Percentiles rank a stretch among this genome's conserved stretches.
Evolutionary conservation across 2,113 vertebrate species (phyloP).

Genomic region (Jacana jacana): DNA sequence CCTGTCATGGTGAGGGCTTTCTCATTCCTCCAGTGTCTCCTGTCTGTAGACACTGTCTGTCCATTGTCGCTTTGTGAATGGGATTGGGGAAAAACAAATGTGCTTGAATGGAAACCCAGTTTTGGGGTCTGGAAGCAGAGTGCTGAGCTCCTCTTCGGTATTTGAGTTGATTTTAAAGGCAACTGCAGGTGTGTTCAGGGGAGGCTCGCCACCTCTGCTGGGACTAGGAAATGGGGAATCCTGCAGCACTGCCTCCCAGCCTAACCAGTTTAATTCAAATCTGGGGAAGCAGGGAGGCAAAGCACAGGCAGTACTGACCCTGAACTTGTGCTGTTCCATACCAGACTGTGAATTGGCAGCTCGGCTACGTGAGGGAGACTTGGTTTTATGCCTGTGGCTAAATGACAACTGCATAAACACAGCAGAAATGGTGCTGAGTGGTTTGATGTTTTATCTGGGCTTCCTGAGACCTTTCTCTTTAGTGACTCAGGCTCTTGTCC

Average conservation of each 20-base stretch:
- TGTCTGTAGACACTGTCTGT: neutral
- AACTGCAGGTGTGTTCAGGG: neutral
- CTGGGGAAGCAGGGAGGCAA: neutral
- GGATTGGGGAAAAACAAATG: neutral
- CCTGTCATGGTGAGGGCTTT: accelerated
- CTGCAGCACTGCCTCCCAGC: neutral
- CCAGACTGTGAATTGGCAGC: neutral
- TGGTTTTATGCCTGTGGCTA: neutral
- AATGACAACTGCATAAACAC: neutral
- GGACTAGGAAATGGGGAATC: neutral
- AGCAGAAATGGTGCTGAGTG: neutral
- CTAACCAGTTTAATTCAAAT: neutral
- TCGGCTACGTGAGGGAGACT: neutral
- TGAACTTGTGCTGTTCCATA: neutral
- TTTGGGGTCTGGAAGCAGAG: neutral
- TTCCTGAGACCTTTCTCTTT: neutral
- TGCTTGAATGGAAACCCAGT: neutral
- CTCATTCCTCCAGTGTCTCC: neutral
- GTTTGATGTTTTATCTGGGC: neutral
- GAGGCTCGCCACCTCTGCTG: neutral
- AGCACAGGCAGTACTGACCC: neutral
- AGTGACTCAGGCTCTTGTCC: neutral
- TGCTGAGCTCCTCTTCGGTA: neutral
- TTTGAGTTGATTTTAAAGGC: neutral
- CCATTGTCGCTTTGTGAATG: neutral